Evolutionary conservation across 1,140 invertebrate genomes (phyloP).

Genomic region (Heliconius eleuchia): DNA sequence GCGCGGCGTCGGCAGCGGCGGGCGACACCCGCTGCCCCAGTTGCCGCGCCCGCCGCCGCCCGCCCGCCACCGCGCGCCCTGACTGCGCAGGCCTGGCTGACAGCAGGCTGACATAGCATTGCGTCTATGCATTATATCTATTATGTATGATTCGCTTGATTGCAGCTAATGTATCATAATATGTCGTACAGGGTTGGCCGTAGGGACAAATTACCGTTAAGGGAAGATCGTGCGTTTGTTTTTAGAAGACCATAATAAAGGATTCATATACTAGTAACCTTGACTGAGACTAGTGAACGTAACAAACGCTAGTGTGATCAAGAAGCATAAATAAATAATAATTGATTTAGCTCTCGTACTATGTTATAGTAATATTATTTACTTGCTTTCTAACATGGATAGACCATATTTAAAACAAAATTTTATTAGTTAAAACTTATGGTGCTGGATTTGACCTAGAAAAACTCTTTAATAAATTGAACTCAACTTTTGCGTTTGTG

Average conservation of each 20-base stretch:
- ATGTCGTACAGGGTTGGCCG: neutral
- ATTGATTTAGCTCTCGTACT: neutral
- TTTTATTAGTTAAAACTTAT: neutral
- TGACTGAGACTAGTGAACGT: neutral
- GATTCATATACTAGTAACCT: neutral
- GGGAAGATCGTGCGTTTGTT: neutral
- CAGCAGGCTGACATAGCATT: conserved; percentile 30
- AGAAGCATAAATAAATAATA: neutral
- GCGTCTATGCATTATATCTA: conserved; percentile 28
- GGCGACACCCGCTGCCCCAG: conserved; percentile 40
- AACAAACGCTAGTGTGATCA: neutral
- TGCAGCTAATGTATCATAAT: conserved; percentile 2
- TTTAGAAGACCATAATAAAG: neutral
- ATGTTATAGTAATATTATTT: neutral
- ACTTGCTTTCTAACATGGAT: no score
- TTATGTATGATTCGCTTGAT: conserved; percentile 11
- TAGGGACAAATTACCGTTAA: neutral
- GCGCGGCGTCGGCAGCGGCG: conserved; percentile 31
- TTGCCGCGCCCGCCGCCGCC: conserved; percentile 31
- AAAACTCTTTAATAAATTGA: neutral
- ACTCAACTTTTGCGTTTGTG: neutral
- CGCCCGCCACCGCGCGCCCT: conserved; percentile 36
- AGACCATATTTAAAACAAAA: no score
- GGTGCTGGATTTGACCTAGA: neutral
- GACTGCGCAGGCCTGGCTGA: conserved; percentile 48